Base-by-base conservation (phyloP, 2,113 vertebrate species). In the Baryphthengus martii region DNA sequence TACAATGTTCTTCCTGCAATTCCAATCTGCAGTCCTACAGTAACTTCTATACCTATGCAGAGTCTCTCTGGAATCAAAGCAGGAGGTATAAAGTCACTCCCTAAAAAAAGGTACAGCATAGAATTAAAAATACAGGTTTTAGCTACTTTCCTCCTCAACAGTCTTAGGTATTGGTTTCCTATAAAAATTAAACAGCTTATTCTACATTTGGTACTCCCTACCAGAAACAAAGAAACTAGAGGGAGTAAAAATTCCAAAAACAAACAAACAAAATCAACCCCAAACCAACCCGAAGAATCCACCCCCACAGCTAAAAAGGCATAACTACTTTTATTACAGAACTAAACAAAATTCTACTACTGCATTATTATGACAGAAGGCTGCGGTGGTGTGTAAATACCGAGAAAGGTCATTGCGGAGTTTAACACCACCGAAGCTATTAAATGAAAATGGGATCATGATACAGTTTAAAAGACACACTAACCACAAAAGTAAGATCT, bases 251-350 rank as follows among this genome's bases (percentile, higher is more conserved):
- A 24, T 3, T 9, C 12, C 20, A 39, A 14, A 68, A 50, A 33
- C 14, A 49, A 52, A 6, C 0, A 31, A 13, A 33, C 17, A 18
- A 47, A n/a, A n/a, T n/a, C n/a, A n/a, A 55, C 4, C 0, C 23
- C 11, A 33, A 55, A 24, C 44, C 18, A 24, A 45, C 24, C 10
- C 21, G n/a, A n/a, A n/a, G n/a, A n/a, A n/a, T n/a, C 39, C 12
- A 7, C 2, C 9, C 20, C 49, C 13, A 8, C 28, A 79, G 33
- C 24, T 52, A 49, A 76, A 53, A 70, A n/a, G 4, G 26, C 3
- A 66, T 17, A 62, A 71, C 11, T 62, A 61, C 39, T 14, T 37
- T 31, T 62, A 52, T 35, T 55, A 53, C 28, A 81, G 53, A 92
- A 66, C 13, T 76, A 63, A 80, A 35, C 50, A 85, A 87, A 89